These are phyloP conservation scores for Anthoscopus minutus DNA, from an alignment of 2,113 vertebrate species.

Conservation along the genomic window DNA sequence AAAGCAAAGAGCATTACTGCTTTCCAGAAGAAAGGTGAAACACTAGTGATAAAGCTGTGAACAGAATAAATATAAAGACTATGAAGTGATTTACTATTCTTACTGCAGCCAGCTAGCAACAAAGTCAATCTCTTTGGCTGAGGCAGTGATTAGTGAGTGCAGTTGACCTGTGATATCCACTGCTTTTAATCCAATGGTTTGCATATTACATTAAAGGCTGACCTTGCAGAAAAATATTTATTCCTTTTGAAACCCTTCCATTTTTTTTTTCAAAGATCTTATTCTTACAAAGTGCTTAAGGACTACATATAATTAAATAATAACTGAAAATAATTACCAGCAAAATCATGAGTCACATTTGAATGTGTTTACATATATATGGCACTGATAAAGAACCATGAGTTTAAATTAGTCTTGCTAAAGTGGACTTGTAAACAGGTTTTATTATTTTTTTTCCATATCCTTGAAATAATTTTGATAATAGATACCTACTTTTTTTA, in stretches of 20 bases:
- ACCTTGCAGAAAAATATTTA: not conserved
- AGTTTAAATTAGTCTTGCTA: not conserved
- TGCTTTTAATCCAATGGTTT: conserved; percentile 47
- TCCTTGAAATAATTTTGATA: not conserved
- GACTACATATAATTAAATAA: not conserved
- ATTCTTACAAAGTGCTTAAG: not conserved
- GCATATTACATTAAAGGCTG: not conserved
- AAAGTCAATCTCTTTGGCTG: conserved; percentile 40
- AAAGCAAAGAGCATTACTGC: conserved; percentile 8
- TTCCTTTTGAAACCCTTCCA: not conserved
- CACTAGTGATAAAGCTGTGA: conserved; percentile 54
- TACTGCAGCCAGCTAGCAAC: conserved; percentile 56
- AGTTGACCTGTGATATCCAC: conserved; percentile 36
- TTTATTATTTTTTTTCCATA: not conserved
- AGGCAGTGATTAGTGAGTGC: conserved; percentile 60
- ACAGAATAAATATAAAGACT: conserved; percentile 62
- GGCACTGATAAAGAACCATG: not conserved
- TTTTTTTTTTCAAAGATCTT: not conserved
- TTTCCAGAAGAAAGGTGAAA: conserved; percentile 65
- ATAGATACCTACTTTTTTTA: not conserved
- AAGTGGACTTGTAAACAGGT: not conserved
- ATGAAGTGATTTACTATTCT: conserved; percentile 65
- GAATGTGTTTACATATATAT: not conserved
- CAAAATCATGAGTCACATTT: not conserved
- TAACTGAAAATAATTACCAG: not conserved